These are phyloP conservation scores for Tridacna gigas DNA, from an alignment of 2,888 invertebrate species.

Conservation along the genomic window DNA sequence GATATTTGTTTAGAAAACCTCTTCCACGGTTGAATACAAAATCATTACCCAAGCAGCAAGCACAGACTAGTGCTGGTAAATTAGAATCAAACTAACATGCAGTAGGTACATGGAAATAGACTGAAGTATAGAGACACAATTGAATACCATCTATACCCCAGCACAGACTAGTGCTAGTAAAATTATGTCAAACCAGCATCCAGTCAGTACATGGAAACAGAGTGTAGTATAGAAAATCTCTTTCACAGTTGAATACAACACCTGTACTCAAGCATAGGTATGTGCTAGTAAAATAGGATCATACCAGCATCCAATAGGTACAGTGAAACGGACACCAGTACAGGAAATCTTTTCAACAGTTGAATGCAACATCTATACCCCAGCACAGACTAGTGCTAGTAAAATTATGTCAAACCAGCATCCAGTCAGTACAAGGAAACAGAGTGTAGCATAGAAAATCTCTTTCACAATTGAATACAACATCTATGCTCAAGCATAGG, in stretches of 20 bases:
- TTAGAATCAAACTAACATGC: not conserved
- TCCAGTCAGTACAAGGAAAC: not conserved
- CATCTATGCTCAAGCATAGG: too few relatives aligned
- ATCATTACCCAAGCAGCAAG: not conserved
- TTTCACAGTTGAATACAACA: not conserved
- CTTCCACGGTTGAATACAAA: not conserved
- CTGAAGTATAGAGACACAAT: not conserved
- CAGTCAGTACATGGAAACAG: not conserved
- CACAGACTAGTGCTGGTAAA: not conserved
- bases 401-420: not conserved
- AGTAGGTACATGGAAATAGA: not conserved
- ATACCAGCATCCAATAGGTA: not conserved
- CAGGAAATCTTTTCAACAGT: not conserved
- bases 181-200: not conserved
- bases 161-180: constrained; percentile 1
- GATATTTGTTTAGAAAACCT: not conserved
- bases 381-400: not conserved
- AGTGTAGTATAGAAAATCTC: not conserved
- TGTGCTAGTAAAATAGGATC: not conserved
- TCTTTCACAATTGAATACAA: too few relatives aligned
- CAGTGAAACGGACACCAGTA: not conserved
- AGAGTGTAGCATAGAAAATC: too few relatives aligned
- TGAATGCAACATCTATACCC: not conserved
- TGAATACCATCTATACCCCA: not conserved
- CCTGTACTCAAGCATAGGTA: not conserved